Evolutionary conservation across 2,888 invertebrate genomes (phyloP).

Genomic region (Biston betularia): DNA sequence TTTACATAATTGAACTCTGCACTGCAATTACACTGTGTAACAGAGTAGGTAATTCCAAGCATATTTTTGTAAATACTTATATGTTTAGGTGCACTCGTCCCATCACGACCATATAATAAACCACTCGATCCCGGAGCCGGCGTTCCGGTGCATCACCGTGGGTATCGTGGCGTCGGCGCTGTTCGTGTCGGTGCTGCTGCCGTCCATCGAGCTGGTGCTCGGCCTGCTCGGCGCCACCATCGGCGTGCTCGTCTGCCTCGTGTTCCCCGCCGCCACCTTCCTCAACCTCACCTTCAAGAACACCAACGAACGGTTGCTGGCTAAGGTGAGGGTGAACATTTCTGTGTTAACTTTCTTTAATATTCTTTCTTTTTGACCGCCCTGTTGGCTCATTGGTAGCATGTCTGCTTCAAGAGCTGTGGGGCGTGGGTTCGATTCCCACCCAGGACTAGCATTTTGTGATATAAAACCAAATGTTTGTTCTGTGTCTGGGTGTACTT

Average conservation of each 20-base stretch:
- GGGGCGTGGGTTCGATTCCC: no score
- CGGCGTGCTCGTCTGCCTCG: constrained; percentile 96
- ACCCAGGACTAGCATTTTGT: no score
- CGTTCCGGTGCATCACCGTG: constrained; percentile 94
- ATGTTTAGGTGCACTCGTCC: constrained; percentile 86
- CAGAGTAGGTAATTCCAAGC: no score
- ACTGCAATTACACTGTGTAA: no score
- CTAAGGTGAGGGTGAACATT: constrained; percentile 87
- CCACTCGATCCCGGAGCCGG: constrained; percentile 92
- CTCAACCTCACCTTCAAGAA: constrained; percentile 93
- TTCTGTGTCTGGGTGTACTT: no score
- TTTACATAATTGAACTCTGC: no score
- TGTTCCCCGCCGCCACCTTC: constrained; percentile 97
- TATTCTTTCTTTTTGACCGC: no score
- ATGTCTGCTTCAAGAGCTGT: no score
- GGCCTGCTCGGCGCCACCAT: constrained; percentile 98
- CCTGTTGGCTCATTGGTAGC: no score
- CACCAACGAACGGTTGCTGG: constrained; percentile 93
- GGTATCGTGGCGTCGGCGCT: constrained; percentile 92
- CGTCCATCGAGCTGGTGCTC: constrained; percentile 97
- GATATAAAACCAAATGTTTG: no score
- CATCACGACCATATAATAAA: constrained; percentile 88
- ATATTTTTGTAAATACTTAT: no score
- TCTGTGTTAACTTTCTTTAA: no score
- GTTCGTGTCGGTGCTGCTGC: constrained; percentile 93